Evolutionary conservation across 2,113 vertebrate genomes (phyloP), one percentile per base, ranked within the genome.

Genomic region (Salvelinus fontinalis): DNA sequence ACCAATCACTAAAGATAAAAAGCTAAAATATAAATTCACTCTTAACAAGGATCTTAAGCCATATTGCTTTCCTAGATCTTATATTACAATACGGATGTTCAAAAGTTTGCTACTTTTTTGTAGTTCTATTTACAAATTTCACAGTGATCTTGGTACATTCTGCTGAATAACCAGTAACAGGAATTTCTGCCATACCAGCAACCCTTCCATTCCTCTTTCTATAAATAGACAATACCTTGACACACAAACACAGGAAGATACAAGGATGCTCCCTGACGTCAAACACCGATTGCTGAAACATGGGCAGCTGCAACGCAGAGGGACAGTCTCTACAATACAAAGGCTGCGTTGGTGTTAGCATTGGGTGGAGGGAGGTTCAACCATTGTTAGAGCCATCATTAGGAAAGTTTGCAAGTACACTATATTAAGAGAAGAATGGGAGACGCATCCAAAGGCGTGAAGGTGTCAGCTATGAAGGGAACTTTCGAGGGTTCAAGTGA

Each of bases 111-210:
- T 29, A 29, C 27, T 65, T 31, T 16, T 26, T 73, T 72, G 70
- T 67, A 72, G 16, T 79, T 60, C 79, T 90, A 90, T 89, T 74
- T 89, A 90, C 89, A 90, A 29, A 84, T 71, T 83, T 90, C 87
- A 90, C 89, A 91, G 86, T 90, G 81, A 85, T 83, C 80, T 79
- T 84, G 81, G 78, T 87, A 73, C 67, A 82, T 84, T 85, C 85
- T 12, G 39, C 39, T 12, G 39, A 44, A 44, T 54, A 54, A 16
- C 14, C 51, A 54, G 18, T 16, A 54, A 54, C 51, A 54, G 51
- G 51, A 4, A 9, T 54, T 18, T 18, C 39, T 79, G 67, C 79
- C 9, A 67, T n/a, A 62, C 29, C 18, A 68, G 51, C 31, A 49
- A 66, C 27, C 51, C 48, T 2, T 71, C 4, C 0, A 1, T 70